Conservation (phyloP, 2,888 invertebrate genomes). For the Lycophotia porphyrea region DNA sequence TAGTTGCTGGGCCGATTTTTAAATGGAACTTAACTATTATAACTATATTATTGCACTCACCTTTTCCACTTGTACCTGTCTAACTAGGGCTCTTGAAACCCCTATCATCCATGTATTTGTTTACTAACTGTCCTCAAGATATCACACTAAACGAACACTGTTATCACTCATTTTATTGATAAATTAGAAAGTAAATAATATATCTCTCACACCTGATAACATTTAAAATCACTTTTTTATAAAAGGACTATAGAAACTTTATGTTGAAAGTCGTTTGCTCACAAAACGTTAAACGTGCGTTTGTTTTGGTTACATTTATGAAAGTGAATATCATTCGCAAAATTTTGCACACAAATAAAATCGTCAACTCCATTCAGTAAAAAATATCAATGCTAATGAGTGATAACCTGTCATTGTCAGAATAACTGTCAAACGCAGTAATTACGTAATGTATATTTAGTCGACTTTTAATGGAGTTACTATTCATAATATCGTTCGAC, state of each 20-base stretch:
- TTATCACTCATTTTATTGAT: slow-evolving; percentile 73
- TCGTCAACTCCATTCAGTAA: slow-evolving; percentile 20
- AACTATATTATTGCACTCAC: slow-evolving; percentile 56
- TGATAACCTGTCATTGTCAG: slow-evolving; percentile 40
- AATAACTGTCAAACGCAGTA: slow-evolving; percentile 7
- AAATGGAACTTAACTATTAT: slow-evolving; percentile 2
- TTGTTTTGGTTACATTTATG: slow-evolving; percentile 2
- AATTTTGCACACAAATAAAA: slow-evolving; percentile 34
- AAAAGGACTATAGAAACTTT: background rate
- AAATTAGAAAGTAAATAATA: slow-evolving; percentile 77
- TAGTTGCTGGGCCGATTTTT: background rate
- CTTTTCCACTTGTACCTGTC: slow-evolving; percentile 16
- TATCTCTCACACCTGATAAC: slow-evolving; percentile 42
- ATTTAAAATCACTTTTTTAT: slow-evolving; percentile 32
- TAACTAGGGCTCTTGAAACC: slow-evolving; percentile 52
- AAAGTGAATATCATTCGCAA: slow-evolving; percentile 25
- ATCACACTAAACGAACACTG: slow-evolving; percentile 64
- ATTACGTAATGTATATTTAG: slow-evolving; percentile 29
- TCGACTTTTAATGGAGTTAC: background rate
- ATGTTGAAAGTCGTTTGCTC: background rate
- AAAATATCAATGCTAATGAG: slow-evolving; percentile 12
- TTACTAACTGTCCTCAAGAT: slow-evolving; percentile 68
- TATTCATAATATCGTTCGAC: background rate
- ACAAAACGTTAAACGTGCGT: background rate
- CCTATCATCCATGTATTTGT: slow-evolving; percentile 67